These are phyloP conservation scores for Dolichoris vasculosae DNA, from an alignment of 1,140 invertebrate species.

Conservation along the genomic window DNA sequence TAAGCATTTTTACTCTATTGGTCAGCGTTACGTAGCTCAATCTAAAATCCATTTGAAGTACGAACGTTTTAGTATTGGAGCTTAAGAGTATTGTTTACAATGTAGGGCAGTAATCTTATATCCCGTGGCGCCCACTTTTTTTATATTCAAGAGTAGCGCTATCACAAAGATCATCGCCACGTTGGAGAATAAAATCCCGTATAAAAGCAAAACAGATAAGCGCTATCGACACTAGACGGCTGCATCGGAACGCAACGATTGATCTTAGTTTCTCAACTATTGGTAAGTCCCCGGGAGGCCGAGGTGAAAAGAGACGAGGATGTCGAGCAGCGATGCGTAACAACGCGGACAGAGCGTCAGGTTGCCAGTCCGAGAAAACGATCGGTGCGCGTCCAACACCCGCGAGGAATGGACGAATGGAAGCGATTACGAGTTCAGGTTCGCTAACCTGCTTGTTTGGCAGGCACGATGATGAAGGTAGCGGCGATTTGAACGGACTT, in stretches of 20 bases:
- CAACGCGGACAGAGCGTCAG: too few relatives aligned
- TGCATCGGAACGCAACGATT: not conserved
- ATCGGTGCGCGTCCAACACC: not conserved
- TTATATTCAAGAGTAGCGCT: not conserved
- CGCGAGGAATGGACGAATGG: conserved; percentile 3
- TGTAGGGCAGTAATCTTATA: not conserved
- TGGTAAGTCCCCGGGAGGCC: not conserved
- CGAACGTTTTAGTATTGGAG: not conserved
- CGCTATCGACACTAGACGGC: not conserved
- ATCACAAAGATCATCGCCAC: not conserved
- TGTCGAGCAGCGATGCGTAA: not conserved
- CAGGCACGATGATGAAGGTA: not conserved
- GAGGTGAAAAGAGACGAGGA: not conserved
- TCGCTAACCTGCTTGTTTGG: conserved; percentile 13
- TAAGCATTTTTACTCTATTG: not conserved
- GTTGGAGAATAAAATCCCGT: not conserved
- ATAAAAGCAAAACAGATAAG: not conserved
- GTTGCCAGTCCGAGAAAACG: too few relatives aligned
- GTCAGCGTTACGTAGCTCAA: not conserved
- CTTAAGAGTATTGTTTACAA: not conserved
- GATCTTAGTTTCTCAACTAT: not conserved
- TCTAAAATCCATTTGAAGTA: not conserved
- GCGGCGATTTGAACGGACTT: not conserved
- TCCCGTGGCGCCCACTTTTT: not conserved
- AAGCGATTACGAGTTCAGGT: not conserved